Percentiles rank a stretch among this genome's conserved stretches.
Conservation (phyloP, 30 jellyfish, hydroid and myxozoan species). For the Mastigias papua region DNA sequence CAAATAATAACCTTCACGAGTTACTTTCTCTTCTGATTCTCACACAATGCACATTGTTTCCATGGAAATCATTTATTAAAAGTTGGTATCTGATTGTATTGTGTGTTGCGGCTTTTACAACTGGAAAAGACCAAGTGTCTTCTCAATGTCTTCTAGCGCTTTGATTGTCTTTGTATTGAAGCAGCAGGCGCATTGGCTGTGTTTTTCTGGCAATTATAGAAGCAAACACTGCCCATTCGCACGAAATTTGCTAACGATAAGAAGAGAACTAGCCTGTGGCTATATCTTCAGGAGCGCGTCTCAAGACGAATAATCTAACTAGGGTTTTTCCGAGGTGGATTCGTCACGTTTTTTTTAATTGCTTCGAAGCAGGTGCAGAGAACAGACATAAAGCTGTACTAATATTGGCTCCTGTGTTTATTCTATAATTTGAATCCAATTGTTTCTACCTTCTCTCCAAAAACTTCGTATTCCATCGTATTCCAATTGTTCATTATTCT, state of each 20-base stretch:
- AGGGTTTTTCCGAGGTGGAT: background rate
- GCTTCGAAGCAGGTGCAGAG: slow-evolving; percentile 75
- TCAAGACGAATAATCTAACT: background rate
- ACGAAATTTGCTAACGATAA: background rate
- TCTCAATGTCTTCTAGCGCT: slow-evolving; percentile 2
- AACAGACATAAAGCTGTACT: slow-evolving; percentile 73
- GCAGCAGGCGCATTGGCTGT: background rate
- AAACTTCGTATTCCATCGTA: slow-evolving; percentile 18
- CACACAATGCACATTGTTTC: slow-evolving; percentile 62
- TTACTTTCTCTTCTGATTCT: slow-evolving; percentile 16
- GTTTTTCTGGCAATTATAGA: background rate
- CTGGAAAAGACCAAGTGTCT: slow-evolving; percentile 70
- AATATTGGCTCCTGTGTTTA: slow-evolving; percentile 66
- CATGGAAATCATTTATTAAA: slow-evolving; percentile 75
- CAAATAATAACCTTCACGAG: slow-evolving; percentile 37
- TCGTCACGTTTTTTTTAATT: slow-evolving; percentile 61
- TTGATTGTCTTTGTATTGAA: background rate
- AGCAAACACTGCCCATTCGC: background rate
- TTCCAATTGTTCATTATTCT: background rate
- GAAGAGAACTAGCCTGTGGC: background rate
- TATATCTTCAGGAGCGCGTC: background rate
- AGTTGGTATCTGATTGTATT: slow-evolving; percentile 72
- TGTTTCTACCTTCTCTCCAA: slow-evolving; percentile 36
- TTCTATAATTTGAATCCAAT: slow-evolving; percentile 70
- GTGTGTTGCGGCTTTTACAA: slow-evolving; percentile 33